These are phyloP conservation scores for Zaprionus tsacasi DNA, from an alignment of 1,140 invertebrate species.

Conservation along the genomic window DNA sequence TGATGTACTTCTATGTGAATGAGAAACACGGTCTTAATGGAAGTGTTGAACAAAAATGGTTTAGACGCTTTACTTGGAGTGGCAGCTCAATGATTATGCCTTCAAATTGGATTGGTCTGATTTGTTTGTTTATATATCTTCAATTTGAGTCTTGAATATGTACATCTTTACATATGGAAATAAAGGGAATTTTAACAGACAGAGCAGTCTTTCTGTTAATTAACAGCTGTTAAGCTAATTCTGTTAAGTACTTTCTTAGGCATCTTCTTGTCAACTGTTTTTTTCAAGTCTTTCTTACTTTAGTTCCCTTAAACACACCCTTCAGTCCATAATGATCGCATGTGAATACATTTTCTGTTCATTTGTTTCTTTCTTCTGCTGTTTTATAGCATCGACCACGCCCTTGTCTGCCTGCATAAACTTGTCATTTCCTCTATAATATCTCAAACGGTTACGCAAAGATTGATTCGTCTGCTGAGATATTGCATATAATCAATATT, in stretches of 20 bases:
- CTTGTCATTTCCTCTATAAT: background rate
- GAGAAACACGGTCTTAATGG: constrained; percentile 1
- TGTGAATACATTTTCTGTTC: background rate
- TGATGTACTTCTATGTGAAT: constrained; percentile 39
- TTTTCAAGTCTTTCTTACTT: no score
- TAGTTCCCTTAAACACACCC: no score
- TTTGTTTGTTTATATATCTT: background rate
- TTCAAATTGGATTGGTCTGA: background rate
- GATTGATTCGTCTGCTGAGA: constrained; percentile 32
- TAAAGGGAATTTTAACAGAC: no score
- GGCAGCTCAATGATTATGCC: background rate
- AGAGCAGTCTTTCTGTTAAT: no score
- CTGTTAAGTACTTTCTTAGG: no score
- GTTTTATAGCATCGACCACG: background rate
- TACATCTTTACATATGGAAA: background rate
- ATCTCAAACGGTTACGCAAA: constrained; percentile 10
- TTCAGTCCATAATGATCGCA: background rate
- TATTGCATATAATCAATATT: constrained; percentile 62
- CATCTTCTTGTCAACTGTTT: no score
- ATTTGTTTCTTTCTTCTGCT: background rate
- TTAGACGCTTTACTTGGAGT: constrained; percentile 37
- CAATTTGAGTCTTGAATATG: background rate
- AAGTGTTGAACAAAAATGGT: constrained; percentile 11
- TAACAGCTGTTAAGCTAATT: no score
- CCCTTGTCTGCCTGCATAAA: background rate